These are phyloP conservation scores for Encarsia formosa DNA, from an alignment of 2,888 invertebrate species.

Conservation along the genomic window DNA sequence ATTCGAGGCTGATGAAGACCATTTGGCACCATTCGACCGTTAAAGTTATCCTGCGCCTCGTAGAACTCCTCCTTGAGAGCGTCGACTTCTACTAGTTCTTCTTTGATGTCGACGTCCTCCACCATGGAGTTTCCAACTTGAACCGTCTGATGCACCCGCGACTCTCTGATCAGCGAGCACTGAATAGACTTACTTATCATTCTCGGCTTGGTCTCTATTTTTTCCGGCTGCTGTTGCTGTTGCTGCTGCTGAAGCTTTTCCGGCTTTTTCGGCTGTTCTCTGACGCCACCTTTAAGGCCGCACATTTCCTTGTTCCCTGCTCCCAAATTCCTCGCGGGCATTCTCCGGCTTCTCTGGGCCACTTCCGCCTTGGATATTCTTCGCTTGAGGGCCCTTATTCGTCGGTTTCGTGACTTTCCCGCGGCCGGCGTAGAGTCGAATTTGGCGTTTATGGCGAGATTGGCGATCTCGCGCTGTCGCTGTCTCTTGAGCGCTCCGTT, in stretches of 20 bases:
- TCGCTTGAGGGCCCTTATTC: constrained; percentile 26
- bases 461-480: constrained; percentile 41
- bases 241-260: constrained; percentile 14
- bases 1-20: too few species aligned
- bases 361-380: constrained; percentile 16
- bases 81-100: constrained; percentile 33
- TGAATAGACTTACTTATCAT: constrained; percentile 40
- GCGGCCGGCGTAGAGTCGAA: constrained; percentile 37
- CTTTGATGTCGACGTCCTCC: constrained; percentile 30
- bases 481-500: constrained; percentile 33
- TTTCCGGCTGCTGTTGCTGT: neutral
- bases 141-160: constrained; percentile 27
- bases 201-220: too few species aligned
- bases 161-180: constrained; percentile 32
- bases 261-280: constrained; percentile 7
- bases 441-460: constrained; percentile 44
- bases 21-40: too few species aligned
- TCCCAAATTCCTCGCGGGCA: too few species aligned
- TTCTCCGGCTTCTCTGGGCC: constrained; percentile 13
- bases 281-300: neutral
- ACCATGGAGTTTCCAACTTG: constrained; percentile 16
- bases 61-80: constrained; percentile 35
- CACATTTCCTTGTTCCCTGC: constrained; percentile 23
- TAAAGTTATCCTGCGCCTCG: too few species aligned
- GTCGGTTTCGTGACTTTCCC: constrained; percentile 37